Percentiles rank a stretch among this genome's conserved stretches.
These are phyloP conservation scores for Parapsyche elsis DNA, from an alignment of 1,140 invertebrate genomes.

Conservation along the genomic window DNA sequence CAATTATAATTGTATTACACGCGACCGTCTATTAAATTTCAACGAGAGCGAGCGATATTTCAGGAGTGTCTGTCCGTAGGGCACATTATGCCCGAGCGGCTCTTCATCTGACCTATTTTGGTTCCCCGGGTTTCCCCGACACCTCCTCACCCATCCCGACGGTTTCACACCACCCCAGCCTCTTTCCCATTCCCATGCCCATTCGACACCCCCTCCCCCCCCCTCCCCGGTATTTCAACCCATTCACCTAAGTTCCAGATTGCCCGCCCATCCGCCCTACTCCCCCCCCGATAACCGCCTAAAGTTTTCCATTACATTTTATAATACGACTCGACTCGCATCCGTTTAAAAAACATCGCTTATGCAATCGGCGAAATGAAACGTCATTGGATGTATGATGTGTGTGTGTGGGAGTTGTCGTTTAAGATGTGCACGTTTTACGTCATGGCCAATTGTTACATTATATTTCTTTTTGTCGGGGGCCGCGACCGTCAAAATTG, in stretches of 20 bases:
- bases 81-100: constrained; percentile 38
- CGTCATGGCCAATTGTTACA: too few species aligned
- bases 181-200: background rate
- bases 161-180: background rate
- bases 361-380: background rate
- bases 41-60: constrained; percentile 28
- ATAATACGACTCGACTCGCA: background rate
- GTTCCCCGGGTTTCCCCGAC: constrained; percentile 34
- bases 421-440: too few species aligned
- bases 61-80: constrained; percentile 22
- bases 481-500: constrained; percentile 13
- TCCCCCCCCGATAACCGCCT: background rate
- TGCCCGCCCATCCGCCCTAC: background rate
- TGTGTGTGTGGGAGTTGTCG: too few species aligned
- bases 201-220: background rate
- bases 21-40: background rate
- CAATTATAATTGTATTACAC: too few species aligned
- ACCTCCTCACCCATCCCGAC: constrained; percentile 10
- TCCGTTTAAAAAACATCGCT: background rate
- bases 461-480: background rate
- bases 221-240: background rate
- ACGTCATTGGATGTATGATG: background rate
- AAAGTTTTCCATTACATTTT: too few species aligned
- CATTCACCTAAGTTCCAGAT: background rate
- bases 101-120: constrained; percentile 43